Conservation (phyloP, 2,888 invertebrate genomes). For the Leptodirus hochenwartii region DNA sequence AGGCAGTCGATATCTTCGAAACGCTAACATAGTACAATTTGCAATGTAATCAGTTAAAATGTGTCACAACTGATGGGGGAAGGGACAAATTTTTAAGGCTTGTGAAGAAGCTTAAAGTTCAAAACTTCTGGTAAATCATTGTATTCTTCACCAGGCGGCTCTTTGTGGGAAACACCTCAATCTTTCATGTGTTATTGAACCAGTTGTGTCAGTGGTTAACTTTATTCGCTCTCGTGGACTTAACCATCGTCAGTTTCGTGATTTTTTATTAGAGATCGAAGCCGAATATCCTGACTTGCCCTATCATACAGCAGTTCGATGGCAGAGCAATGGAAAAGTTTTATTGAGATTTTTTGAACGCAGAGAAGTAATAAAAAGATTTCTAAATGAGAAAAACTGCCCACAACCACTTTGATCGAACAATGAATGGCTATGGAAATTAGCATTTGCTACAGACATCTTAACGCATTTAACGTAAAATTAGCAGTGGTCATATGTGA, state of each 20-base stretch:
- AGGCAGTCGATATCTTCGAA: conserved; percentile 5
- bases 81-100: conserved; percentile 2
- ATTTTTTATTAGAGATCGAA: conserved; percentile 1
- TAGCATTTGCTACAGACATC: conserved; percentile 2
- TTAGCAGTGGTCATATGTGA: conserved; percentile 3
- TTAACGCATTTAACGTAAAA: conserved; percentile 2
- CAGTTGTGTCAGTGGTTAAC: conserved; percentile 1
- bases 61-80: conserved; percentile 2
- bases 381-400: conserved; percentile 1
- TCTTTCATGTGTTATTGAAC: conserved; percentile 4
- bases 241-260: conserved; percentile 2
- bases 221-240: conserved; percentile 4
- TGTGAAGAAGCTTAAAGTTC: conserved; percentile 1
- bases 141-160: conserved; percentile 1
- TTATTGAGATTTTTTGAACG: conserved; percentile 1
- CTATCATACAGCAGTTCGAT: conserved; percentile 1
- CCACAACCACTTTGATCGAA: background rate
- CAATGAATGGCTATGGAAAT: conserved; percentile 2
- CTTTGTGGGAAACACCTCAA: conserved; percentile 5
- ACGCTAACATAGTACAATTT: background rate
- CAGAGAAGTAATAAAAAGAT: conserved; percentile 1
- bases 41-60: conserved; percentile 3
- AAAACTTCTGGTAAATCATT: conserved; percentile 4
- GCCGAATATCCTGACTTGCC: conserved; percentile 1
- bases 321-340: conserved; percentile 1